Evolutionary conservation across 1,140 invertebrate species (phyloP).

Genomic region (Gryllus bimaculatus): DNA sequence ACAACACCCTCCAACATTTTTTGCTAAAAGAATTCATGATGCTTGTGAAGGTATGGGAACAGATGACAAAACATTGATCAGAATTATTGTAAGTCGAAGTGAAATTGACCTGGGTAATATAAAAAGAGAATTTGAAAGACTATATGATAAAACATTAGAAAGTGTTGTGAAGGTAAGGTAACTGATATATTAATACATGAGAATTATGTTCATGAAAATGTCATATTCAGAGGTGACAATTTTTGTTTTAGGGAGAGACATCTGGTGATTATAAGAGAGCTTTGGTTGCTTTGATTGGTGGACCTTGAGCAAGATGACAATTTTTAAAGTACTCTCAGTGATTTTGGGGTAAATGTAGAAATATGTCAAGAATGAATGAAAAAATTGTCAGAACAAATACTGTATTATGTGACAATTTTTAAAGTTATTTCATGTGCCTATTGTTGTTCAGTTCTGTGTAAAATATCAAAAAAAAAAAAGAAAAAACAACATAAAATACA

Average conservation of each 20-base stretch:
- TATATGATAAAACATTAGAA: conserved; percentile 58
- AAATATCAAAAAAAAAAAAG: too few species aligned
- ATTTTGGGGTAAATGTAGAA: too few species aligned
- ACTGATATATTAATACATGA: not conserved
- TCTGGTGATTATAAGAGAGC: conserved; percentile 59
- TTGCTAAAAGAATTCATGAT: conserved; percentile 57
- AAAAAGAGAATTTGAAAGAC: conserved; percentile 54
- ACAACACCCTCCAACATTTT: conserved; percentile 56
- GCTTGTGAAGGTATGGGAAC: conserved; percentile 65
- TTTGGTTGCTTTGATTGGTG: conserved; percentile 48
- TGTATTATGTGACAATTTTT: too few species aligned
- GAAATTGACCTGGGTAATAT: conserved; percentile 65
- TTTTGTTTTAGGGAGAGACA: conserved; percentile 24
- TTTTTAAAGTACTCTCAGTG: too few species aligned
- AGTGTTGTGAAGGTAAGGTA: conserved; percentile 49
- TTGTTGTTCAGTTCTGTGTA: too few species aligned
- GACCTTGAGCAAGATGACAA: conserved; percentile 17
- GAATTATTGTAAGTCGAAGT: conserved; percentile 60
- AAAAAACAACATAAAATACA: too few species aligned
- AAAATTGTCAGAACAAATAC: too few species aligned
- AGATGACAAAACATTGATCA: conserved; percentile 57
- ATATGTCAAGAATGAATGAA: too few species aligned
- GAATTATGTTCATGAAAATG: too few species aligned
- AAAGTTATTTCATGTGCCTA: too few species aligned
- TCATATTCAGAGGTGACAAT: too few species aligned